Base-by-base conservation (phyloP, 2,113 vertebrate genomes). In the Calypte anna region DNA sequence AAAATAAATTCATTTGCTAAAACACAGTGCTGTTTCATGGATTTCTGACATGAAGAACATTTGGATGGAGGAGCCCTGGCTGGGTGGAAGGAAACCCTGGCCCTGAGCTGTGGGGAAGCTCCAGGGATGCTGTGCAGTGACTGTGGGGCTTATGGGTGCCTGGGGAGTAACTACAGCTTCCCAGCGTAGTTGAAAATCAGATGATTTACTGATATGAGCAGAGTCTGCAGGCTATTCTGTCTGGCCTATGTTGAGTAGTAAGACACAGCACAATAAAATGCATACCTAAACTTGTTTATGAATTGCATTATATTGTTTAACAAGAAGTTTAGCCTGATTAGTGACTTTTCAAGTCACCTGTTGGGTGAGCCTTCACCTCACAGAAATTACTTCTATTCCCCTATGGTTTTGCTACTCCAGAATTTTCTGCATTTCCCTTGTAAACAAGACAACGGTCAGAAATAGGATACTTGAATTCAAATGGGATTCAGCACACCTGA, bases 101-200 rank as follows among this genome's bases (percentile, higher is more conserved):
- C 28, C 20, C 4, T 0, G 1, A 46, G 19, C 2, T 1, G 18
- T 4, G 18, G 27, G 10, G 12, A 13, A 48, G 3, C 9, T 59
- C 18, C 8, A 3, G 6, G n/a, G 22, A 57, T 23, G n/a, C 5
- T 33, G 31, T 3, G 3, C 3, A 58, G 23, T 22, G 19, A 20
- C 33, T 21, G 4, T 9, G n/a, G 44, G 31, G 36, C 30, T n/a
- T 12, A 7, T 61, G 38, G 17, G 25, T 69, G 7, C 10, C 33
- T 43, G 20, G 0, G 3, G 40, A 19, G 18, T 14, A 30, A 15
- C 13, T 63, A 16, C 7, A 75, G 15, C 54, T 68, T 72, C 76
- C 46, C 25, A 51, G 5, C 36, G n/a, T 46, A 58, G 36, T 10
- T 50, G 27, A 66, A 79, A 85, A 86, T 69, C 36, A 80, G 31